Conservation (phyloP, 1,140 invertebrate genomes). For the Potamilus streckersoni region DNA sequence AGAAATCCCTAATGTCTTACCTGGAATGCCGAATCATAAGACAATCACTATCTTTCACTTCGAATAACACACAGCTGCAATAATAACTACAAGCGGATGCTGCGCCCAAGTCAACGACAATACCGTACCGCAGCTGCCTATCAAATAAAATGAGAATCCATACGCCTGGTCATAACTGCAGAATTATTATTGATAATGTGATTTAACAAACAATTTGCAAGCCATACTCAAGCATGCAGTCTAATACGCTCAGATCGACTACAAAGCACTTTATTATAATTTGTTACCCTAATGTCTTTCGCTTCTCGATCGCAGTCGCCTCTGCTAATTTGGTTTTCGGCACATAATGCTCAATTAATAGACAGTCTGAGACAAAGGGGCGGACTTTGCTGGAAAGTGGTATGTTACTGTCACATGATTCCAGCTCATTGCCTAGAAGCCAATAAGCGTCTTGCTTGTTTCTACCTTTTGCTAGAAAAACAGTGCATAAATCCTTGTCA, state of each 20-base stretch:
- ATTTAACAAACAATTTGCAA: constrained; percentile 23
- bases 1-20: too few relatives aligned
- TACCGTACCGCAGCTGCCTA: constrained; percentile 4
- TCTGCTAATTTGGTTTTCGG: constrained; percentile 24
- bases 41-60: too few relatives aligned
- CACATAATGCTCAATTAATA: constrained; percentile 32
- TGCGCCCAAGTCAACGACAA: neutral
- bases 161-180: constrained; percentile 7
- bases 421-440: too few relatives aligned
- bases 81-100: too few relatives aligned
- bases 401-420: too few relatives aligned
- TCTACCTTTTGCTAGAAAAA: too few relatives aligned
- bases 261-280: constrained; percentile 19
- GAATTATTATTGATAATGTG: constrained; percentile 32
- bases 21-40: too few relatives aligned
- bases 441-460: too few relatives aligned
- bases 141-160: constrained; percentile 14
- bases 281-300: constrained; percentile 21
- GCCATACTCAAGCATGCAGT: constrained; percentile 12
- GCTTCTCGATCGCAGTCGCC: constrained; percentile 22
- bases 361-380: constrained; percentile 20
- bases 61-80: too few relatives aligned
- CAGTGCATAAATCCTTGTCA: too few relatives aligned
- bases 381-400: neutral
- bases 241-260: constrained; percentile 23